phyloP scores from a whole-genome alignment of 1,140 invertebrate species.

The Lanistes nyassanus region DNA sequence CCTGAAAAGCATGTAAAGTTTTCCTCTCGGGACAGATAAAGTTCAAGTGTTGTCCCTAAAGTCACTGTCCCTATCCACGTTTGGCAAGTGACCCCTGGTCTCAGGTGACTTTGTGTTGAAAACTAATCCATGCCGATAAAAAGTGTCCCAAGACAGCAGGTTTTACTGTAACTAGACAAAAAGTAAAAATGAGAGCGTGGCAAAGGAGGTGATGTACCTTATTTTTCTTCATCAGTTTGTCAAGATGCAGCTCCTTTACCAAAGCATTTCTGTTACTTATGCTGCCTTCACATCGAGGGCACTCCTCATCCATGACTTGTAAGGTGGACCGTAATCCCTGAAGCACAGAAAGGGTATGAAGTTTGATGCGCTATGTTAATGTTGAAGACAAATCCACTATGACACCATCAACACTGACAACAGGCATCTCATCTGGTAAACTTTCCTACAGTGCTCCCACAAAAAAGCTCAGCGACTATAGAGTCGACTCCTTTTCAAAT shows the following conservation, averaged over 20 bases:
- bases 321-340: constrained; percentile 60
- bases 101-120: background rate
- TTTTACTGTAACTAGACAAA: background rate
- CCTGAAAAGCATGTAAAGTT: too few species aligned
- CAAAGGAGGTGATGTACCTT: constrained; percentile 45
- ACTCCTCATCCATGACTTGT: constrained; percentile 59
- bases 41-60: too few species aligned
- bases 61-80: too few species aligned
- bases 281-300: constrained; percentile 47
- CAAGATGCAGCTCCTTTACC: constrained; percentile 58
- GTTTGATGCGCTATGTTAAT: background rate
- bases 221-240: constrained; percentile 62
- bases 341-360: background rate
- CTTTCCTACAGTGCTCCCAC: background rate
- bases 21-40: too few species aligned
- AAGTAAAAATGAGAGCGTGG: constrained; percentile 9
- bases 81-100: background rate
- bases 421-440: background rate
- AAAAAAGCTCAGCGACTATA: background rate
- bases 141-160: background rate
- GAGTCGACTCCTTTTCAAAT: too few species aligned
- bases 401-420: background rate
- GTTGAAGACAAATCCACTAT: background rate
- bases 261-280: constrained; percentile 60
- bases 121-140: too few species aligned